Base-by-base conservation (phyloP, 2,797 vertebrate species). In the Carduelis carduelis region DNA sequence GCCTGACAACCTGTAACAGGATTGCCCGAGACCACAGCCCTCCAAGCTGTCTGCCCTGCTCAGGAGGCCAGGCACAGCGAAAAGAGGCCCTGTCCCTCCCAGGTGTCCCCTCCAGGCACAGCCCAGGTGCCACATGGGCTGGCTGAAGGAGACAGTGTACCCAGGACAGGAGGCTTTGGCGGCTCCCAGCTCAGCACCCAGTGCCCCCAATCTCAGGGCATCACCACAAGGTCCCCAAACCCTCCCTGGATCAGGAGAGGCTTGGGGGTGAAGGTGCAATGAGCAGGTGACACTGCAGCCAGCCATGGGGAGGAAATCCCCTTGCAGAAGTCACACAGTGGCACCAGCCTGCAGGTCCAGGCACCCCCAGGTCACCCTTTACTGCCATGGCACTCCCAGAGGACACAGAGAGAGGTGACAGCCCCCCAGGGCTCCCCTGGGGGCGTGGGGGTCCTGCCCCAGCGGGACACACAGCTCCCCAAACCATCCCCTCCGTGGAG, bases 401-500 rank as follows among this genome's bases (percentile, higher is more conserved):
- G 55, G 43, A 34, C 64, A 9, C 11, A 1, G 7, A 35, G 43
- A 70, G 47, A 34, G 11, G 60, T n/a, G 60, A 21, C 55, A 89
- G 39, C 28, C 7, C 44, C 41, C 11, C 35, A 28, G 32, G 3
- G 7, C 66, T 85, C 37, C 32, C 22, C 6, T 26, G 47, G 26
- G 12, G 17, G 7, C 3, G 0, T 10, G 52, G 8, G 16, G 35
- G 8, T 60, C 79, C 63, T 10, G 13, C n/a, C 23, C 12, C 21
- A 20, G 4, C 0, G 3, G n/a, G 35, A 44, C 23, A 30, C 28
- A 2, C 16, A 21, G 30, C 55, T 70, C 76, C 64, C 34, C 20
- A 32, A 19, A 22, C 8, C 5, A 0, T 9, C 32, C 30, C 76
- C 59, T 56, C 47, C 1, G 7, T 1, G 0, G 2, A 43, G 43